These are phyloP conservation scores for Phoeniculus purpureus DNA, from an alignment of 2,797 vertebrate species.

Conservation along the genomic window DNA sequence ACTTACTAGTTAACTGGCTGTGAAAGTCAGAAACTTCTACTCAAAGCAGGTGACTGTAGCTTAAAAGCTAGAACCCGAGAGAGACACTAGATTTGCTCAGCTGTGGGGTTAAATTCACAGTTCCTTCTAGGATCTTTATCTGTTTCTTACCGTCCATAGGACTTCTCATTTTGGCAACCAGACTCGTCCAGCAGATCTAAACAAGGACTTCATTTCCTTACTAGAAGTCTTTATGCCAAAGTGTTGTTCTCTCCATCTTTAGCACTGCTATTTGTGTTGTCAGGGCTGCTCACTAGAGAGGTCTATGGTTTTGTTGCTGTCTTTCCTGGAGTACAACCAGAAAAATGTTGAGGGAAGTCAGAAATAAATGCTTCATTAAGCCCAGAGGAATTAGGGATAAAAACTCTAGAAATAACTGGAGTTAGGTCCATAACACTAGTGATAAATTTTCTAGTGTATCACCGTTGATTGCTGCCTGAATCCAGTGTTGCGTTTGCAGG, in stretches of 20 bases:
- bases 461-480: background rate
- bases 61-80: background rate
- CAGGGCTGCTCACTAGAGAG: background rate
- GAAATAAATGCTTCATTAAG: background rate
- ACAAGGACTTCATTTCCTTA: background rate
- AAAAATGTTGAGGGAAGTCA: background rate
- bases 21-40: background rate
- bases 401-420: background rate
- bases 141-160: background rate
- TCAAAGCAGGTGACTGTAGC: background rate
- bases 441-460: background rate
- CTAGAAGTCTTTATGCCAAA: background rate
- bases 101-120: background rate
- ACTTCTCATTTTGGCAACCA: background rate
- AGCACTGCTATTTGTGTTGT: background rate
- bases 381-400: background rate
- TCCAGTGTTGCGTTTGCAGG: background rate
- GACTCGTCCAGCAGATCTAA: background rate
- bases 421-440: background rate
- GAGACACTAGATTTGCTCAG: background rate
- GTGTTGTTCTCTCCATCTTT: background rate
- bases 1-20: background rate
- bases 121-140: background rate
- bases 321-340: background rate
- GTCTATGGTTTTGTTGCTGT: background rate